Evolutionary conservation across 2,113 vertebrate genomes (phyloP), one percentile per base, ranked within the genome.

Genomic region (Saccopteryx bilineata): DNA sequence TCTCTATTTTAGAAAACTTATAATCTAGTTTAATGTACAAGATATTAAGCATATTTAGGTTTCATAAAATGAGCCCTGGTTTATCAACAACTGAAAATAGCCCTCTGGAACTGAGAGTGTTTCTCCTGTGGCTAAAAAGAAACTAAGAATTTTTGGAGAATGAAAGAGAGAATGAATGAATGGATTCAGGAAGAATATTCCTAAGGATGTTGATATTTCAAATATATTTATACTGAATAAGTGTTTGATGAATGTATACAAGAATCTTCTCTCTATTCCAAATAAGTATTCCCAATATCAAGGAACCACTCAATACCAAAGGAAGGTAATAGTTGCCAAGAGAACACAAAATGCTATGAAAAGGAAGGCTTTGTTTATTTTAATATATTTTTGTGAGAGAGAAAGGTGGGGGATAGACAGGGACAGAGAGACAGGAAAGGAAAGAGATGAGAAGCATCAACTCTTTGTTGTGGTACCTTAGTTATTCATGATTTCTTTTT

Each of bases 21-120:
- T 2, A 83, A 50, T 83, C 69, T 94, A 83, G 56, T 83, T 74
- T 94, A 76, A 87, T n/a, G 14, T 56, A 2, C 28, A 94, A 91
- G 23, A 87, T 54, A 72, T 23, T 66, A 84, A 94, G 48, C 31
- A 39, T 31, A 61, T 52, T 89, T 17, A 66, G 26, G 18, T 81
- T 84, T 92, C 72, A 46, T 71, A 92, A 90, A 66, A 80, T 52
- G n/a, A 92, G 10, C 9, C 23, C 46, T 87, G 56, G 52, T 69
- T 86, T 95, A 58, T 66, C 52, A 89, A 68, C 23, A 83, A 14
- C 12, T 5, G 14, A 69, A 89, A 74, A 19, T 28, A 58, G 48
- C 2, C 24, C 78, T 78, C 58, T 79, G 52, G 26, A 23, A 87
- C 31, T 56, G 28, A 63, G 48, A 81, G 18, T 50, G 14, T 33